These are phyloP conservation scores for Hybos culiciformis DNA, from an alignment of 2,888 invertebrate genomes.

Conservation along the genomic window DNA sequence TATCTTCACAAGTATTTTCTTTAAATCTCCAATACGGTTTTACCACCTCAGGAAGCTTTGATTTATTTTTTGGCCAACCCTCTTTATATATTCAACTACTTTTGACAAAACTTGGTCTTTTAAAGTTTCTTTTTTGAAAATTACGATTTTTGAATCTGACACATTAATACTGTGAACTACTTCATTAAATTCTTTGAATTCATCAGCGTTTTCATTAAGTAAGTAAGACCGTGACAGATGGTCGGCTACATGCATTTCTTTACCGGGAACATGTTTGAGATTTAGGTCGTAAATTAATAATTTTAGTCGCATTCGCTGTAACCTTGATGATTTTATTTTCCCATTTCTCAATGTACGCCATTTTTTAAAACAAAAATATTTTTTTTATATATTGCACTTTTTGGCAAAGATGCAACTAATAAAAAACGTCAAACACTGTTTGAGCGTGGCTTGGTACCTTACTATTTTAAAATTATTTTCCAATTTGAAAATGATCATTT, in stretches of 20 bases:
- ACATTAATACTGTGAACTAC: conserved; percentile 6
- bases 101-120: not conserved
- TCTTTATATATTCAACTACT: not conserved
- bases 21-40: not conserved
- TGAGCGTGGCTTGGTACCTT: no score
- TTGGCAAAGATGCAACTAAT: no score
- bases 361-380: no score
- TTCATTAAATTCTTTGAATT: not conserved
- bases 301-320: not conserved
- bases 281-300: no score
- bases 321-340: conserved; percentile 5
- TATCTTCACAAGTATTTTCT: not conserved
- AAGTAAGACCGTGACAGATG: not conserved
- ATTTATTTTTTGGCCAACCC: not conserved
- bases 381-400: no score
- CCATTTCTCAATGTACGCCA: conserved; percentile 1
- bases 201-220: not conserved
- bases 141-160: conserved; percentile 4
- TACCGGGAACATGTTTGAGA: not conserved
- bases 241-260: no score
- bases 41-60: not conserved
- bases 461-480: no score
- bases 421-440: no score
- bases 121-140: not conserved
- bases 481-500: no score